phyloP scores from a whole-genome alignment of 2,797 vertebrate genomes.

The Labeo calbasu region DNA sequence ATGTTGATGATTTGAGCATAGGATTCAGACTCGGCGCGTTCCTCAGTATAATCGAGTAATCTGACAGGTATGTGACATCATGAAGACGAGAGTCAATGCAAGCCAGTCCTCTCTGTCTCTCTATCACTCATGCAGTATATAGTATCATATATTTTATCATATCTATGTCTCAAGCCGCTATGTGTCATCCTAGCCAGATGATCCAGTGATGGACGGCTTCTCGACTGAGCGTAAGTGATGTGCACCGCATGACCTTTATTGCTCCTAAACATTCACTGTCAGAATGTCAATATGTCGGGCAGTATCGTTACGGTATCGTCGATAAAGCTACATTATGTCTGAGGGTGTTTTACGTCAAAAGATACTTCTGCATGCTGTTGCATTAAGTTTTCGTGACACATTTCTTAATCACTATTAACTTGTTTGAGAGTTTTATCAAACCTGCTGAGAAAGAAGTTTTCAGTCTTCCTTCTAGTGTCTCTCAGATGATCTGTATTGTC shows the following conservation, averaged over 20 bases:
- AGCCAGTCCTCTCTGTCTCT: constrained; percentile 1
- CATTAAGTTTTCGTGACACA: constrained; percentile 16
- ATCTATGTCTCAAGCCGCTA: neutral
- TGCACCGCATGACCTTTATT: constrained; percentile 38
- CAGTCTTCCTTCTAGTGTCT: neutral
- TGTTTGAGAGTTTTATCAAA: neutral
- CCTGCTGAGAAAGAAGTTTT: neutral
- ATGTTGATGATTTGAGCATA: neutral
- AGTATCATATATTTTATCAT: neutral
- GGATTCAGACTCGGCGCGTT: constrained; percentile 16
- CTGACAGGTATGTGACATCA: constrained; percentile 49
- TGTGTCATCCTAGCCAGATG: constrained; percentile 10
- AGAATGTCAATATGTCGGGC: constrained; percentile 18
- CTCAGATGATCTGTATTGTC: neutral
- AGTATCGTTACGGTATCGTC: neutral
- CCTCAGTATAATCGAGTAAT: neutral
- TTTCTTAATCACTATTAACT: constrained; percentile 5
- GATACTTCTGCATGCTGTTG: neutral
- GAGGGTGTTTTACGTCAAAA: neutral
- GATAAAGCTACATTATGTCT: neutral
- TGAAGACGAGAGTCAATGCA: constrained; percentile 13
- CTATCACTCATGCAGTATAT: neutral
- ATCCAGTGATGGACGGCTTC: constrained; percentile 51
- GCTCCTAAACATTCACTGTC: neutral
- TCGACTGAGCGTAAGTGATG: constrained; percentile 34